These are phyloP conservation scores for Bungarus multicinctus DNA, from an alignment of 2,113 vertebrate genomes.

Conservation along the genomic window DNA sequence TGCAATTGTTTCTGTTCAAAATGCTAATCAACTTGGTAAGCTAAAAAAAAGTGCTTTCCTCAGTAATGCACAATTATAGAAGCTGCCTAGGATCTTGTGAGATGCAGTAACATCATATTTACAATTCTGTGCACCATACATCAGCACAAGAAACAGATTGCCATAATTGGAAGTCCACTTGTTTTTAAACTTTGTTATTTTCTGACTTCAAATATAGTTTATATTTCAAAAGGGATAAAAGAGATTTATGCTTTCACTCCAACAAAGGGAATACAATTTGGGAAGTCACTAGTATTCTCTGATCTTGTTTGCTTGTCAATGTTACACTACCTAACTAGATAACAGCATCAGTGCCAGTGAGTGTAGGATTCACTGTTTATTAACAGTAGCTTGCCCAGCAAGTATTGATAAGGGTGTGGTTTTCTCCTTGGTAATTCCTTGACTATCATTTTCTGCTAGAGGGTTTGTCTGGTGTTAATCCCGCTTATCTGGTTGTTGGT, in stretches of 20 bases:
- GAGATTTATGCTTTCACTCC: neutral
- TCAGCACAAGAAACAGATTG: neutral
- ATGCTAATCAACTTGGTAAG: conserved; percentile 4
- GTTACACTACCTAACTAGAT: neutral
- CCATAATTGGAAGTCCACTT: neutral
- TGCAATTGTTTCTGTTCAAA: conserved; percentile 23
- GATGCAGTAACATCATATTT: neutral
- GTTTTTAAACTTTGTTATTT: neutral
- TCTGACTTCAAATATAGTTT: neutral
- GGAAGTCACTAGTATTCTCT: neutral
- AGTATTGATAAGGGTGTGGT: neutral
- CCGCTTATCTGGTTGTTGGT: neutral
- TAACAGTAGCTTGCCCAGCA: neutral
- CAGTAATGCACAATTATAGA: neutral
- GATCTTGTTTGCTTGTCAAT: neutral
- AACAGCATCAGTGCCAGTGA: neutral
- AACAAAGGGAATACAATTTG: neutral
- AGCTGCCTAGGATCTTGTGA: conserved; percentile 4
- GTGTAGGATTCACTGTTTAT: neutral
- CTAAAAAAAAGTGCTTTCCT: neutral
- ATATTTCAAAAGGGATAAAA: neutral
- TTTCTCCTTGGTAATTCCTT: neutral
- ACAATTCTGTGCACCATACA: neutral
- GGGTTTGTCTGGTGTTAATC: neutral
- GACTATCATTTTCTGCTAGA: neutral